Evolutionary conservation across 64 coral and sea anemone species (phyloP).

Genomic region (Stylophora pistillata): DNA sequence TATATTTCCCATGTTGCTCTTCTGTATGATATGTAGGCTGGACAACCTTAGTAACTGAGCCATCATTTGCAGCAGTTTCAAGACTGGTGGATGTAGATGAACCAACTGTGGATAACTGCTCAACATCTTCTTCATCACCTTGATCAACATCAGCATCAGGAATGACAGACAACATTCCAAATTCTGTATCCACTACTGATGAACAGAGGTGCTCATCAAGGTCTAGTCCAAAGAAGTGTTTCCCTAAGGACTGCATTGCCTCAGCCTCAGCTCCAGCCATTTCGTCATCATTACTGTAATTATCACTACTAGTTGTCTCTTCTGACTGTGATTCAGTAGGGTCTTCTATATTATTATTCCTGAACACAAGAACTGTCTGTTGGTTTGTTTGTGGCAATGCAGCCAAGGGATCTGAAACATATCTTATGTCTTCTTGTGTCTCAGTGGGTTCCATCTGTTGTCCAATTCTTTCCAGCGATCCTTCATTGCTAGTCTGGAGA

Average conservation of each 20-base stretch:
- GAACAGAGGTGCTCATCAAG: background rate
- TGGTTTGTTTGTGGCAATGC: background rate
- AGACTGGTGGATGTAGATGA: background rate
- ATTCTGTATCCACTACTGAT: background rate
- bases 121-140: background rate
- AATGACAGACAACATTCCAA: background rate
- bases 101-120: background rate
- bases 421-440: background rate
- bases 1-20: background rate
- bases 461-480: no score
- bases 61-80: no score
- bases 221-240: background rate
- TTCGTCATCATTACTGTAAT: background rate
- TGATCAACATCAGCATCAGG: background rate
- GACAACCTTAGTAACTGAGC: background rate
- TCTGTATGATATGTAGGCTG: background rate
- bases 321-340: background rate
- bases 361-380: background rate
- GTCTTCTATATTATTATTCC: background rate
- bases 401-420: background rate
- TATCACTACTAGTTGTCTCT: background rate
- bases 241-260: conserved; percentile 5
- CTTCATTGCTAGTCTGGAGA: background rate
- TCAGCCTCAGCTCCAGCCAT: background rate
- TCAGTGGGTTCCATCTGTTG: background rate